phyloP scores from a whole-genome alignment of 2,113 vertebrate species.

The Sarotherodon lohbergeri region DNA sequence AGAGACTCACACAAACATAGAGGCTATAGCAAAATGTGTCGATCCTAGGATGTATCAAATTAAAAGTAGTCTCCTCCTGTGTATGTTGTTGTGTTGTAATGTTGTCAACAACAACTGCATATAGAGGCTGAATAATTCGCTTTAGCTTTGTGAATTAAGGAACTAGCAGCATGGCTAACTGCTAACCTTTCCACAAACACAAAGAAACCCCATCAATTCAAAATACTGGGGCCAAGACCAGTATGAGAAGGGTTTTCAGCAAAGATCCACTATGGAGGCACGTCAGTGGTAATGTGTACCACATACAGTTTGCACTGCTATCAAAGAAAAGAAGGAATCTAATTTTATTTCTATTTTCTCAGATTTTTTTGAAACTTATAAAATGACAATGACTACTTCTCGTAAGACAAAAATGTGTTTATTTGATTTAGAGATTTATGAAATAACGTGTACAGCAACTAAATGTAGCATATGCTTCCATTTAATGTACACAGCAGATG shows the following conservation, averaged over 20 bases:
- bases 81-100: conserved; percentile 17
- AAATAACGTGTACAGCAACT: not conserved
- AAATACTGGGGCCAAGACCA: conserved; percentile 39
- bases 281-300: conserved; percentile 32
- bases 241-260: conserved; percentile 45
- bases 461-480: not conserved
- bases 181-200: conserved; percentile 23
- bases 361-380: not conserved
- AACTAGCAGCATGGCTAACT: conserved; percentile 35
- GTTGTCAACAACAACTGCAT: not conserved
- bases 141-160: not conserved
- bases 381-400: not conserved
- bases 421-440: not conserved
- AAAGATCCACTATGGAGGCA: conserved; percentile 25
- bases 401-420: not conserved
- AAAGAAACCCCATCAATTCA: conserved; percentile 45
- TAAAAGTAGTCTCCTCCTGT: conserved; percentile 45
- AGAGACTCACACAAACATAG: conserved; percentile 37
- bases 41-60: conserved; percentile 43
- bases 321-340: conserved; percentile 8
- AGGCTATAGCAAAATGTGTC: conserved; percentile 8
- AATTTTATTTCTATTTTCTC: not conserved
- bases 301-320: not conserved
- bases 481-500: not conserved
- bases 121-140: not conserved